phyloP scores from a whole-genome alignment of 2,113 vertebrate genomes.

The Plectropomus leopardus region DNA sequence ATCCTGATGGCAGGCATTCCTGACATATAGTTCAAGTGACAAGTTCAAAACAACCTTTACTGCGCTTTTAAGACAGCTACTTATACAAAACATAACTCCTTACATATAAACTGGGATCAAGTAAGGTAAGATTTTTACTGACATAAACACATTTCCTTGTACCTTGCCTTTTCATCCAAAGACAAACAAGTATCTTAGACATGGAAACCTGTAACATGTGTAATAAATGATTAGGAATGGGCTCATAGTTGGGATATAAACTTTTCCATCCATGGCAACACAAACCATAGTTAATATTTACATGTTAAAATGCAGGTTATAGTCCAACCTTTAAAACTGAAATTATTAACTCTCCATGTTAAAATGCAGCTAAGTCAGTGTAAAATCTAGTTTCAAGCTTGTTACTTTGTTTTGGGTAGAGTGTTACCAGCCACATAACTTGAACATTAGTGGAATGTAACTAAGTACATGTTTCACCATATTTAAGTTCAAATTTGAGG shows the following conservation, averaged over 20 bases:
- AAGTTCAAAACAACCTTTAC: constrained; percentile 16
- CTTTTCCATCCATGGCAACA: neutral
- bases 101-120: constrained; percentile 4
- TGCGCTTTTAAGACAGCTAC: neutral
- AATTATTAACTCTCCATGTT: neutral
- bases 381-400: neutral
- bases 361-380: neutral
- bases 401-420: neutral
- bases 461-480: neutral
- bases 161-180: neutral
- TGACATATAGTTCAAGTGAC: constrained; percentile 26
- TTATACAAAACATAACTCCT: neutral
- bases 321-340: neutral
- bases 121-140: neutral
- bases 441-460: neutral
- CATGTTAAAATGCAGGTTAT: constrained; percentile 3
- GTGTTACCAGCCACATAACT: neutral
- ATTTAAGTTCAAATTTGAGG: neutral
- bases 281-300: neutral
- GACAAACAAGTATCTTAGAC: neutral
- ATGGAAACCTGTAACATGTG: neutral
- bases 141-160: neutral
- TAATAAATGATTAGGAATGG: neutral
- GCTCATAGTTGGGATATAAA: neutral
- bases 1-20: constrained; percentile 20